A percentile compares a stretch with the other conserved stretches of the same genome.
These are phyloP conservation scores for Echinometra lucunter DNA, from an alignment of 53 echinoderm and acorn worm species.

Conservation along the genomic window DNA sequence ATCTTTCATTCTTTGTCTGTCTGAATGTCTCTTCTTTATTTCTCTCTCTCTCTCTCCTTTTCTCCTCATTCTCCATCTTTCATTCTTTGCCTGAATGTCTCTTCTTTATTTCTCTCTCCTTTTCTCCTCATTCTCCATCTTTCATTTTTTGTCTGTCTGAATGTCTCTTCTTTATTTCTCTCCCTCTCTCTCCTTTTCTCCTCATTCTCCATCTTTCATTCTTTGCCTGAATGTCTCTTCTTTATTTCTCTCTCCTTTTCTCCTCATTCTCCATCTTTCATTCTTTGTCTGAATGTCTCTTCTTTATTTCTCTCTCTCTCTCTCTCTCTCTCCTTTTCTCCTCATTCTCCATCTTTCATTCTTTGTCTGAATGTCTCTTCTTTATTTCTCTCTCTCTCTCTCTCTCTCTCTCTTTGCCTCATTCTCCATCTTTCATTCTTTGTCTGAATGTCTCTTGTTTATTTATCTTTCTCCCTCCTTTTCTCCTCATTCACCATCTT, in stretches of 20 bases:
- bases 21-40: neutral
- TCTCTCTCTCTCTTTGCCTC: neutral
- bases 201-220: too few relatives aligned
- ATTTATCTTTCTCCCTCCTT: neutral
- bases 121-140: neutral
- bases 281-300: neutral
- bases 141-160: neutral
- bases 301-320: neutral
- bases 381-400: neutral
- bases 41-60: neutral
- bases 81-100: too few relatives aligned
- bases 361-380: neutral
- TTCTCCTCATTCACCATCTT: neutral
- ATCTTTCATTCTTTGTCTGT: neutral
- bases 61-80: neutral
- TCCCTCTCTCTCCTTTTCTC: neutral
- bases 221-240: too few relatives aligned
- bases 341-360: neutral
- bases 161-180: neutral
- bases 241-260: neutral
- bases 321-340: neutral
- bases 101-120: neutral
- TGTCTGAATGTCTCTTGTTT: neutral
- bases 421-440: neutral
- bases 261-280: neutral